Base-by-base conservation (phyloP, 2,797 vertebrate species). In the Poeciliopsis gracilis region DNA sequence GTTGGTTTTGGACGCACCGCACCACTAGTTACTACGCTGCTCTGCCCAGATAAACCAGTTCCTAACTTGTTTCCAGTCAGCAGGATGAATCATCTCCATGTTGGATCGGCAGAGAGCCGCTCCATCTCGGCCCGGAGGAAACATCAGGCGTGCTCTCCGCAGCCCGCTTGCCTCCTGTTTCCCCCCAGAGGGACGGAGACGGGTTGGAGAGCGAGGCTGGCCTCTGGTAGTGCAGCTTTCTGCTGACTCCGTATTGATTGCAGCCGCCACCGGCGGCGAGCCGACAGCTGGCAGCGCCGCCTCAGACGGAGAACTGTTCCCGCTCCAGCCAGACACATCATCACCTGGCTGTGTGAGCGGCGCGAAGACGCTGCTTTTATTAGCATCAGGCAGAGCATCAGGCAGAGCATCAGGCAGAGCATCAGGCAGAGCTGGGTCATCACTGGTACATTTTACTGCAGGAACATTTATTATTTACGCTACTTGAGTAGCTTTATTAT, bases 231-330 rank as follows among this genome's bases (percentile, higher is more conserved):
- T 93, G 91, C 88, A 91, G 92, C 90, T 92, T 93, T 94, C 94
- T 88, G 91, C 88, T 90, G 92, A 94, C 91, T 94, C 94, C 89
- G 89, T 93, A 94, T 94, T 94, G 94, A 94, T 93, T 94, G 92
- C 90, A 94, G 89, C 94, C 94, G 92, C 93, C 92, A 93, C 91
- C 86, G 87, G 90, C 89, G 77, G 92, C 91, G 91, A 89, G 93
- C 89, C 92, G 94, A 92, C 92, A 93, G 92, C 88, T 91, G 89
- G 92, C 90, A 93, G 92, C 89, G 77, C 82, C 87, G 89, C 88
- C 86, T 66, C 82, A 93, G 93, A 94, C 94, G 90, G 92, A 94
- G 93, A 93, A 92, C 92, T 91, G 90, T 88, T 92, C 87, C 83
- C 84, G 80, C 84, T 85, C 69, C 53, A 88, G 86, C 55, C 53